phyloP scores from a whole-genome alignment of 1,140 invertebrate genomes.

The Drosophila arizonae region DNA sequence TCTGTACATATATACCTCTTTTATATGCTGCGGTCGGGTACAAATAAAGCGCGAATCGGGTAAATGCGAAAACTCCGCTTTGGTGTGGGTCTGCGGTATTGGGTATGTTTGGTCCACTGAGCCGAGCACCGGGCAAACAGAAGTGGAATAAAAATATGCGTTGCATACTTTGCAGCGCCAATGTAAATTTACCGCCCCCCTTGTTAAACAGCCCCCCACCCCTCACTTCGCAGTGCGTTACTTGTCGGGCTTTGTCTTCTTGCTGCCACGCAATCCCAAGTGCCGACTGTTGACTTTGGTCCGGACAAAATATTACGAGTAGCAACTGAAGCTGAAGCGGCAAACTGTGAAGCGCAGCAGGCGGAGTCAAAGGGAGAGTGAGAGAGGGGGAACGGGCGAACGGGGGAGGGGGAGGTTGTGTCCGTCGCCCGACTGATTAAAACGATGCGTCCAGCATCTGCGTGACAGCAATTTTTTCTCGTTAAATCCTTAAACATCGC shows the following conservation, averaged over 20 bases:
- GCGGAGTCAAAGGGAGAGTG: constrained; percentile 21
- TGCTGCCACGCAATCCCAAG: constrained; percentile 18
- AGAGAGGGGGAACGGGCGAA: neutral
- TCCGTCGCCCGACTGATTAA: constrained; percentile 71
- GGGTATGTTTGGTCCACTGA: constrained; percentile 38
- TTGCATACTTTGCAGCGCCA: constrained; percentile 72
- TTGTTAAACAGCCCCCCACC: neutral
- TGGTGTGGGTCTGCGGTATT: constrained; percentile 11
- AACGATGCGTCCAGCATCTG: constrained; percentile 59
- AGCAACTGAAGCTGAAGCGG: constrained; percentile 35
- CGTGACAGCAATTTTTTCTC: constrained; percentile 75
- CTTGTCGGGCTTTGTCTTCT: constrained; percentile 50
- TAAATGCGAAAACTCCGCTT: neutral
- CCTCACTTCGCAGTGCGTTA: neutral
- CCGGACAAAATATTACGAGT: constrained; percentile 66
- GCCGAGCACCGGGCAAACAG: constrained; percentile 58
- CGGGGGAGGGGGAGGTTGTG: neutral
- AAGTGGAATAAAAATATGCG: constrained; percentile 75
- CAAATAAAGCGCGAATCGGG: constrained; percentile 11
- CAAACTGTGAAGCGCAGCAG: constrained; percentile 42
- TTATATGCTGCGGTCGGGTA: neutral
- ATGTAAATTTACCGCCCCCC: constrained; percentile 58
- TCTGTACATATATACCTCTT: neutral
- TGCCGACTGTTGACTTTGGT: constrained; percentile 72
- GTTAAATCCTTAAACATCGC: constrained; percentile 76